Evolutionary conservation across 2,797 vertebrate genomes (phyloP), one percentile per base, ranked within the genome.

Genomic region (Adrianichthys oophorus): DNA sequence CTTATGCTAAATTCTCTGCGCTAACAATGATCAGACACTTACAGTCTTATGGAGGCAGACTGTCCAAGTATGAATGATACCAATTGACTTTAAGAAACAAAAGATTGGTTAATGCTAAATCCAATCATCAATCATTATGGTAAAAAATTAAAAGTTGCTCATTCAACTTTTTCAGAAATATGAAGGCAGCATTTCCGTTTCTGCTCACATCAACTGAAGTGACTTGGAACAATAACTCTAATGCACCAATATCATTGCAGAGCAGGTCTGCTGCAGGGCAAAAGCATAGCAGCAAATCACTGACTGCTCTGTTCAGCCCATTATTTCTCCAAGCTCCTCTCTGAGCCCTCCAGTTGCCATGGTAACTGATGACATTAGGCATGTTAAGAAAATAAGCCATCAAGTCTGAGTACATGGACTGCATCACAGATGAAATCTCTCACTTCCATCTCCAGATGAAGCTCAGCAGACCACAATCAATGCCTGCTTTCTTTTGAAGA

Each of bases 261-360:
- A 44, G 3, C 3, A 19, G 15, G 15, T 44, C 52, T 26, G 18
- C 48, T 48, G 40, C 18, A 53, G 26, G 12, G n/a, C 1, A 13
- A 18, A 7, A 42, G 10, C 19, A 64, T 40, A 56, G 48, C 15
- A 43, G 29, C 24, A 55, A 74, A 54, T 32, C 29, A 45, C 53
- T 18, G 43, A 51, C 26, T 52, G 23, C n/a, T 41, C 44, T 73
- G 49, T 51, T 19, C 26, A 53, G 49, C 47, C 19, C 26, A 53
- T 37, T 43, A 46, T 45, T 37, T 26, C 19, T 24, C 18, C 48
- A 37, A 45, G 10, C 26, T 65, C 48, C 42, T 51, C 41, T 19
- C 23, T 42, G 37, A 59, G 41, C 21, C 16, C 24, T 14, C 1
- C 18, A 44, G 48, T 68, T 56, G 57, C 54, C 72, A 60, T 65